These are phyloP conservation scores for Dryobota labecula DNA, from an alignment of 2,888 invertebrate genomes.

Conservation along the genomic window DNA sequence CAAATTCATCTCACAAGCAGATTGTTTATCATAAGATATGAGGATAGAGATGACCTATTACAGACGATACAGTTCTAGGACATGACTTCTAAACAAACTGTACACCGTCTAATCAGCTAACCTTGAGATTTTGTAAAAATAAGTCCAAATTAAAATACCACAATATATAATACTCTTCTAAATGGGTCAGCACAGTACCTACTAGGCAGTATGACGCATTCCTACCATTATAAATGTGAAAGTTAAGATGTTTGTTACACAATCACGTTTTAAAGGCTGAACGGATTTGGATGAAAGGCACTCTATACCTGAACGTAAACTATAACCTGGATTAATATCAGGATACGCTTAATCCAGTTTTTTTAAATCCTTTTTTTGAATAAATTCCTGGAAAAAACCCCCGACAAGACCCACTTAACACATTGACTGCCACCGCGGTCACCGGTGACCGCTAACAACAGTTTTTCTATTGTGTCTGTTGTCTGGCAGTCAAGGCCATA, in stretches of 20 bases:
- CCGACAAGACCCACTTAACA: not conserved
- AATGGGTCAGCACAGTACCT: not conserved
- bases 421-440: too few species aligned
- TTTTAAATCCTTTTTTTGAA: not conserved
- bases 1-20: not conserved
- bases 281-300: constrained; percentile 5
- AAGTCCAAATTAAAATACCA: not conserved
- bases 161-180: not conserved
- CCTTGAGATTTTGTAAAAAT: not conserved
- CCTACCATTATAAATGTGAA: constrained; percentile 2
- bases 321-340: not conserved
- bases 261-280: not conserved
- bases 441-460: too few species aligned
- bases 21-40: not conserved
- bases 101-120: not conserved
- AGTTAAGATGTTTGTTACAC: constrained; percentile 6
- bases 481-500: too few species aligned
- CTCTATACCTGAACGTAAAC: not conserved
- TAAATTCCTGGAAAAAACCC: not conserved
- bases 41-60: not conserved
- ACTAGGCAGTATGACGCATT: constrained; percentile 8
- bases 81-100: not conserved
- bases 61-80: constrained; percentile 1
- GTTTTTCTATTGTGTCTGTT: too few species aligned
- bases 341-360: not conserved